phyloP scores from a whole-genome alignment of 2,888 invertebrate species.

The Neoitamus cyanurus region DNA sequence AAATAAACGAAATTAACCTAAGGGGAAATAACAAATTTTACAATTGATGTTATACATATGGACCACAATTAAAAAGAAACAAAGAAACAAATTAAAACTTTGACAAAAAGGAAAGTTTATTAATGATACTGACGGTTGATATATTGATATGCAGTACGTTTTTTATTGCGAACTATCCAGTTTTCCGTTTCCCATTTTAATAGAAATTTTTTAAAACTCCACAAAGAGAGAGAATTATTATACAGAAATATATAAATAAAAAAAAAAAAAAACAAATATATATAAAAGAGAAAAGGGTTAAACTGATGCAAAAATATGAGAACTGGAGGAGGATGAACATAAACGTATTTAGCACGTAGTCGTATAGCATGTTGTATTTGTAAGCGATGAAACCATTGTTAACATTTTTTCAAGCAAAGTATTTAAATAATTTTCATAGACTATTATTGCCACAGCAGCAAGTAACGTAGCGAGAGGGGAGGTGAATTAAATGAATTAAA shows the following conservation, averaged over 20 bases:
- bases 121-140: not conserved
- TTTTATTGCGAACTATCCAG: not conserved
- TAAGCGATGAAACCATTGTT: conserved; percentile 44
- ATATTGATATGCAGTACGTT: not conserved
- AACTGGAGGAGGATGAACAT: not conserved
- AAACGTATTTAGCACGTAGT: conserved; percentile 6
- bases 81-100: conserved; percentile 9
- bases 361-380: conserved; percentile 36
- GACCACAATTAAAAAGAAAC: not conserved
- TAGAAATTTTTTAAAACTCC: not conserved
- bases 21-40: not conserved
- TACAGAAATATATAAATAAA: not conserved
- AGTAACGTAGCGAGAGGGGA: not conserved
- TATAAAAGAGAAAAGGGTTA: not conserved
- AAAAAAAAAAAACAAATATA: not conserved
- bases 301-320: not conserved
- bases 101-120: not conserved
- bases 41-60: not conserved
- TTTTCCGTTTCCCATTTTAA: conserved; percentile 13
- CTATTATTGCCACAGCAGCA: not conserved
- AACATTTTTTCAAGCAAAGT: conserved; percentile 40
- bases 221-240: not conserved
- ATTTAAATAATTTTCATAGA: conserved; percentile 38
- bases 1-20: not conserved
- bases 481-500: conserved; percentile 4